These are phyloP conservation scores for Diabrotica balteata DNA, from an alignment of 2,888 invertebrate species.

Conservation along the genomic window DNA sequence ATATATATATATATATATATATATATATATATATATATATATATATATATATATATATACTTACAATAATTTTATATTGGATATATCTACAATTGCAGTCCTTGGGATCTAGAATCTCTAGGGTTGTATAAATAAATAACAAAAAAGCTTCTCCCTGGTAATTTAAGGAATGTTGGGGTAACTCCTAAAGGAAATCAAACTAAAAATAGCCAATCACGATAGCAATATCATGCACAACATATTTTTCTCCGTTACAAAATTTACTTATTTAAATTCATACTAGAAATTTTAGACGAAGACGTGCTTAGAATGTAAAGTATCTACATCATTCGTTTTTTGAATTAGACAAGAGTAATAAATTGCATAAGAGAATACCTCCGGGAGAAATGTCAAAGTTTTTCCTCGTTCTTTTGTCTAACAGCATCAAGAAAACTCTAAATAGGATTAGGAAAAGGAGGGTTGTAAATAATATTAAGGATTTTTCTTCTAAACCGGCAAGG, in stretches of 20 bases:
- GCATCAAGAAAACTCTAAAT: constrained; percentile 23
- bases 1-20: too few relatives aligned
- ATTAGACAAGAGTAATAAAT: constrained; percentile 23
- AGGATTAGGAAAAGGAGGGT: constrained; percentile 20
- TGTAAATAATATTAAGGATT: constrained; percentile 20
- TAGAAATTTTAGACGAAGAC: constrained; percentile 17
- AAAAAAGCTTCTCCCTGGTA: too few relatives aligned
- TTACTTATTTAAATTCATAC: constrained; percentile 22
- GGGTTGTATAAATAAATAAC: too few relatives aligned
- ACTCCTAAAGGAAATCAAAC: constrained; percentile 9
- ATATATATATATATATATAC: too few relatives aligned
- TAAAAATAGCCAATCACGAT: constrained; percentile 1
- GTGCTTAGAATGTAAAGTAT: constrained; percentile 14
- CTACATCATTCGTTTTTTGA: constrained; percentile 20
- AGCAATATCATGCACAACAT: background rate
- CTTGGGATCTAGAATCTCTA: too few relatives aligned
- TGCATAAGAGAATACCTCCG: constrained; percentile 15
- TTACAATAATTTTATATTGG: too few relatives aligned
- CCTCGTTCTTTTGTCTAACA: constrained; percentile 15
- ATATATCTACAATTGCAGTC: too few relatives aligned
- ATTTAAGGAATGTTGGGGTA: too few relatives aligned
- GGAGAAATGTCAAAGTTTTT: constrained; percentile 18
- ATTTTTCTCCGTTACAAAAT: background rate
- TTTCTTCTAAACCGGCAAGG: constrained; percentile 1
- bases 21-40: too few relatives aligned